phyloP scores from a whole-genome alignment of 2,797 vertebrate genomes.

The Smutsia temminckii region DNA sequence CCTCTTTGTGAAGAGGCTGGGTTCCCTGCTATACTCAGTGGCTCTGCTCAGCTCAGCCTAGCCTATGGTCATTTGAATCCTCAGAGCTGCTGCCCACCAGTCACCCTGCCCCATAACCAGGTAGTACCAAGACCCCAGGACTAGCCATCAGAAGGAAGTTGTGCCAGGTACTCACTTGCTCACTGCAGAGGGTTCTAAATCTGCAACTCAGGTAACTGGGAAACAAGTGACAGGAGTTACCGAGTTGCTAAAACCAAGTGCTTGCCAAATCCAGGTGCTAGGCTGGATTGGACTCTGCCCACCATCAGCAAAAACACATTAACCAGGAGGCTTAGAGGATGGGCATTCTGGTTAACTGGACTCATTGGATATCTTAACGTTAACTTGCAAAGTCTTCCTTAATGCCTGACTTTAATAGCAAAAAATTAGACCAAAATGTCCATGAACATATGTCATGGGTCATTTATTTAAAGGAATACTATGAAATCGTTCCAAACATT shows the following conservation, averaged over 20 bases:
- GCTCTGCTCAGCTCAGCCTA: background rate
- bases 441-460: background rate
- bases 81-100: background rate
- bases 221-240: background rate
- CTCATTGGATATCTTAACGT: background rate
- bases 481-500: background rate
- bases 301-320: constrained; percentile 9
- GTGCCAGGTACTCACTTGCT: background rate
- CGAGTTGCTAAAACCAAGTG: background rate
- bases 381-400: background rate
- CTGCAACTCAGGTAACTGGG: background rate
- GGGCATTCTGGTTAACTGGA: background rate
- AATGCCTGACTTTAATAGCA: background rate
- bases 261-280: background rate
- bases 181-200: background rate
- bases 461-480: background rate
- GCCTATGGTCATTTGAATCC: background rate
- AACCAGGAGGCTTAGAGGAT: background rate
- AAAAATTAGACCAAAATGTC: background rate
- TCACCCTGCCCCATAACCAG: background rate
- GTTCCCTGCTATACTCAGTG: background rate
- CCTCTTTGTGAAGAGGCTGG: background rate
- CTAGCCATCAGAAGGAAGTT: background rate
- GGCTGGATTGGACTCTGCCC: constrained; percentile 28
- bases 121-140: background rate